These are phyloP conservation scores for Mimas tiliae DNA, from an alignment of 2,888 invertebrate genomes.

Conservation along the genomic window DNA sequence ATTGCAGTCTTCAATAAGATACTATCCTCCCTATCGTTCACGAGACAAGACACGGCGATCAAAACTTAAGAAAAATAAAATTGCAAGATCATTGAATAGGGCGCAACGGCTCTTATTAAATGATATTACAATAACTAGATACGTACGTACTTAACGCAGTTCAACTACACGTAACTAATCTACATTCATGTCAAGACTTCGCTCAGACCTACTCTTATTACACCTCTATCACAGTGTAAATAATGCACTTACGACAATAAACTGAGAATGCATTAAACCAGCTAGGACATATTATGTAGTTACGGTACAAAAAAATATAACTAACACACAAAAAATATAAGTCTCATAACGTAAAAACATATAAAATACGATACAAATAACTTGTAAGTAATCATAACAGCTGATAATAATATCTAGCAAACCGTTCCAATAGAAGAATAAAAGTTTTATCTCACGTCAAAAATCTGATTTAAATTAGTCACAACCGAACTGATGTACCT, in stretches of 20 bases:
- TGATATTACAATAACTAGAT: slow-evolving; percentile 3
- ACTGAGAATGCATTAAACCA: slow-evolving; percentile 59
- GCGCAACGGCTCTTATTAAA: slow-evolving; percentile 16
- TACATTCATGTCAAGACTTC: slow-evolving; percentile 73
- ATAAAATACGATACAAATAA: slow-evolving; percentile 27
- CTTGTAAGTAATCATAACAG: slow-evolving; percentile 21
- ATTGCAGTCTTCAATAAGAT: slow-evolving; percentile 82
- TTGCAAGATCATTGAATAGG: slow-evolving; percentile 23
- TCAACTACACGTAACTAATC: slow-evolving; percentile 39
- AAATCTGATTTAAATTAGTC: too few species aligned
- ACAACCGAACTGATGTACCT: too few species aligned
- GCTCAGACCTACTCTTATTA: slow-evolving; percentile 74
- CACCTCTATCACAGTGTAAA: slow-evolving; percentile 84
- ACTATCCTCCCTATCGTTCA: slow-evolving; percentile 65
- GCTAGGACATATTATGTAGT: slow-evolving; percentile 57
- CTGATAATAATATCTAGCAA: slow-evolving; percentile 5
- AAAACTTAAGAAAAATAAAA: slow-evolving; percentile 34
- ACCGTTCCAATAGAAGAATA: too few species aligned
- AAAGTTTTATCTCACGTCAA: too few species aligned
- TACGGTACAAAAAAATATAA: slow-evolving; percentile 39
- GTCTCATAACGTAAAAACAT: slow-evolving; percentile 33
- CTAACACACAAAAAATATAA: slow-evolving; percentile 43
- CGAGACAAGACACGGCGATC: slow-evolving; percentile 75
- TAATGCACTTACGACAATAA: slow-evolving; percentile 80
- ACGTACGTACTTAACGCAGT: slow-evolving; percentile 33